These are phyloP conservation scores for Calameuta pallipes DNA, from an alignment of 2,888 invertebrate species.

Conservation along the genomic window DNA sequence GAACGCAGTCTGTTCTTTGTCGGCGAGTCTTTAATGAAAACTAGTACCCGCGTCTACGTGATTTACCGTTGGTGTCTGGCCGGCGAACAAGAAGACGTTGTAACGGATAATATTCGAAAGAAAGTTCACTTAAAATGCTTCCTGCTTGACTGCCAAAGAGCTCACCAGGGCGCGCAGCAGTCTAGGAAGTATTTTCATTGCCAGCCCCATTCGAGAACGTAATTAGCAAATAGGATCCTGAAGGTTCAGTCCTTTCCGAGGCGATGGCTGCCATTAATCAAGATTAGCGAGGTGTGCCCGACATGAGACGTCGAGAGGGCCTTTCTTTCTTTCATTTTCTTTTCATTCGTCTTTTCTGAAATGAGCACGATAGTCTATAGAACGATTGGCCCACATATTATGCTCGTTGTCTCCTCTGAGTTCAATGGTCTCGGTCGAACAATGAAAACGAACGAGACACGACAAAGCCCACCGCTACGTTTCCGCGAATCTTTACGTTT, in stretches of 20 bases:
- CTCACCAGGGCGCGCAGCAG: background rate
- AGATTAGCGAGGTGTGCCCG: background rate
- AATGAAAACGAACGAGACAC: background rate
- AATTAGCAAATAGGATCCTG: background rate
- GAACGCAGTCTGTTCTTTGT: constrained; percentile 7
- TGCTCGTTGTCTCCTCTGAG: background rate
- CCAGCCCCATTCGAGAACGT: background rate
- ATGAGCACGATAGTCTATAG: background rate
- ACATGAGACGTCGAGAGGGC: background rate
- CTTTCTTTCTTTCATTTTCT: background rate
- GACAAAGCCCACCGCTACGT: background rate
- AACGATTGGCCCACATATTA: background rate
- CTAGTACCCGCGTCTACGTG: constrained; percentile 31
- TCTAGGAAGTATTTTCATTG: background rate
- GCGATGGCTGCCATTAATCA: background rate
- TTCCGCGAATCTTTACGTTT: background rate
- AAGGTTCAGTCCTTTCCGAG: background rate
- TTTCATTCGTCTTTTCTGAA: background rate
- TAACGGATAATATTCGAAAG: background rate
- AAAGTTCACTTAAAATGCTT: background rate
- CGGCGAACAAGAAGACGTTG: background rate
- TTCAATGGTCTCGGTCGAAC: background rate
- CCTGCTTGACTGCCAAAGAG: background rate
- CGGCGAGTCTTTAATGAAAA: constrained; percentile 37
- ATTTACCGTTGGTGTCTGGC: constrained; percentile 29